Evolutionary conservation across 2,797 vertebrate genomes (phyloP), one percentile per base, ranked within the genome.

Genomic region (Limosa lapponica): DNA sequence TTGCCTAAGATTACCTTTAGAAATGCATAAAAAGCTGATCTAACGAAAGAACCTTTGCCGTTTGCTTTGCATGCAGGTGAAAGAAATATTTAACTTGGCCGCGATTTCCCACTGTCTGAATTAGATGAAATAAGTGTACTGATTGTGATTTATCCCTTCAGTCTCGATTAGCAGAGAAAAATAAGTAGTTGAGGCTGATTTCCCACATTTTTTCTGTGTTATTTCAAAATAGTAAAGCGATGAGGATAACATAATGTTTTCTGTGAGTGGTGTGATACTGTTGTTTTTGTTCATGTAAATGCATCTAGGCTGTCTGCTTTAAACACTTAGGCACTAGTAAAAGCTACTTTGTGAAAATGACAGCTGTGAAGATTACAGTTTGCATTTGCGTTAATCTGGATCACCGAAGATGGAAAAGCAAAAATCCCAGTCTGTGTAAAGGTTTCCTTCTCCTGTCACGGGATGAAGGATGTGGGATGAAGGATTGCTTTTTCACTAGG

Each of bases 51-150:
- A 36, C 51, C 75, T 87, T 92, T 86, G 32, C 87, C 90, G 64
- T 97, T 94, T 84, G 69, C 41, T 39, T 32, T 71, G 64, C 17
- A 13, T 78, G 80, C 46, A 22, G 43, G 83, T 2, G 1, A 62
- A 91, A 73, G 32, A 74, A 95, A 66, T 88, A 67, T 84, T 80
- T 93, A 80, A 80, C 80, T 92, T 96, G 89, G 44, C 86, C 32
- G 32, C n/a, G 46, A 66, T 58, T 95, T 87, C n/a, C 36, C 32
- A 7, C 54, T 89, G 44, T 51, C 27, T 11, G 62, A 71, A 44
- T 83, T 83, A 82, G 58, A 36, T 88, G 46, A 72, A 95, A 14
- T 92, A 80, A 69, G 32, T 19, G 23, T 67, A 58, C 41, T 82
- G 71, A 48, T 73, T 54, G 41, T 72, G 59, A 64, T 91, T 92